phyloP scores from a whole-genome alignment of 2,888 invertebrate genomes.

The Pheosia gnoma region DNA sequence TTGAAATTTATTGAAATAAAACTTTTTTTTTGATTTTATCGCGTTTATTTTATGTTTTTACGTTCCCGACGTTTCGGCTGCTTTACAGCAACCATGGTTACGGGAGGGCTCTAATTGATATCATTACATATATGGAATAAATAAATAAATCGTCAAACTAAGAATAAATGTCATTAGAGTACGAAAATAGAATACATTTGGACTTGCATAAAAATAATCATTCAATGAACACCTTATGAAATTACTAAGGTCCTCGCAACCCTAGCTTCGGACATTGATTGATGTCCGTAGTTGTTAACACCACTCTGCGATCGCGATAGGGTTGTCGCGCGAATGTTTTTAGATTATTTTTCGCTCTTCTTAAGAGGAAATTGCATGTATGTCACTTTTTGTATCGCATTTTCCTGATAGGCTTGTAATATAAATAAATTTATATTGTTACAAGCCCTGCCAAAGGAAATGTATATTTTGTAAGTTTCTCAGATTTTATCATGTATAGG shows the following conservation, averaged over 20 bases:
- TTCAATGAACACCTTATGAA: conserved; percentile 42
- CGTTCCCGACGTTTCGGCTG: too few species aligned
- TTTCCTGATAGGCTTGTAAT: conserved; percentile 10
- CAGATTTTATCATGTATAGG: conserved; percentile 1
- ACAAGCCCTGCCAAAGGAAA: neutral
- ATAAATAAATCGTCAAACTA: too few species aligned
- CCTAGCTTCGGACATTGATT: conserved; percentile 56
- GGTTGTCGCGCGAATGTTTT: conserved; percentile 52
- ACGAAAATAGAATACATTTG: too few species aligned
- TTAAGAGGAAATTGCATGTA: conserved; percentile 40
- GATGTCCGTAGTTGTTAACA: conserved; percentile 61
- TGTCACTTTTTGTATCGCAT: conserved; percentile 38
- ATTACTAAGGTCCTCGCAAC: conserved; percentile 40
- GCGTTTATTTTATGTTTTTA: too few species aligned
- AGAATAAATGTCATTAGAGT: too few species aligned
- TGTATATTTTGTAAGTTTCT: neutral
- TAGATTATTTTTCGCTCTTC: conserved; percentile 49
- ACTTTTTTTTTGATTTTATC: too few species aligned
- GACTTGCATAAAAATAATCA: conserved; percentile 37
- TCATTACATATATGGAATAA: too few species aligned
- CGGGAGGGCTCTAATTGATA: too few species aligned
- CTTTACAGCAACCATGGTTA: too few species aligned
- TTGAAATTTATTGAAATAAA: too few species aligned
- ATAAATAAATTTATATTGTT: conserved; percentile 1
- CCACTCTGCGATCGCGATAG: conserved; percentile 59